Conservation (phyloP, 2,113 vertebrate species). For the Vombatus ursinus region DNA sequence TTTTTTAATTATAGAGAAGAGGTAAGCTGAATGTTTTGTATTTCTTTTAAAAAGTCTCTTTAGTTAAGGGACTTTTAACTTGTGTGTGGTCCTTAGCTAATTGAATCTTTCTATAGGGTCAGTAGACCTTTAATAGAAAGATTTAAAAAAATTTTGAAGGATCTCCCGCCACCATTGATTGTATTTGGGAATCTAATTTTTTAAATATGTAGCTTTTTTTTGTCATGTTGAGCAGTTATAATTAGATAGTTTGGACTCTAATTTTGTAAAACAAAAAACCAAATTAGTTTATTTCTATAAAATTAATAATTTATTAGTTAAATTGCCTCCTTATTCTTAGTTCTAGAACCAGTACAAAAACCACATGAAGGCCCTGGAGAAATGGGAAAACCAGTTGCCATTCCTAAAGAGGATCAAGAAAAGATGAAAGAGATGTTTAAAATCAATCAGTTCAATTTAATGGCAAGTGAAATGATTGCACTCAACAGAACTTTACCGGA, state of each 20-base stretch:
- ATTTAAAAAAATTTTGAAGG: background rate
- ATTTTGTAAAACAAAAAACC: constrained; percentile 45
- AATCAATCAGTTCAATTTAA: constrained; percentile 99
- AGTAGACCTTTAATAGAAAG: background rate
- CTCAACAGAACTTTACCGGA: constrained; percentile 97
- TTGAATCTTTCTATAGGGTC: background rate
- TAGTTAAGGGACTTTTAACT: background rate
- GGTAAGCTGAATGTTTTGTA: background rate
- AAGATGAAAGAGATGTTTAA: constrained; percentile 99
- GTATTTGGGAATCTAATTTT: background rate
- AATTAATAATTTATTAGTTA: constrained; percentile 48
- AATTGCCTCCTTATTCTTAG: constrained; percentile 76
- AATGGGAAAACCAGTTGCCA: constrained; percentile 98
- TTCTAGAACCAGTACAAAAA: constrained; percentile 90
- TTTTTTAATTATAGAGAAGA: background rate
- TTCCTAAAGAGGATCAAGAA: constrained; percentile 98
- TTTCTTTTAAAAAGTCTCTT: background rate
- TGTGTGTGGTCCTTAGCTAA: no score
- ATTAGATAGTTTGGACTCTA: constrained; percentile 9
- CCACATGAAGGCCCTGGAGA: constrained; percentile 97
- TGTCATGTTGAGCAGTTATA: background rate
- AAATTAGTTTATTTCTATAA: constrained; percentile 34
- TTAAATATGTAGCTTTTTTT: background rate
- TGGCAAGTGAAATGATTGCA: constrained; percentile 99
- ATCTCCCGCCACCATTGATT: background rate